Evolutionary conservation across 1,140 invertebrate species (phyloP), one percentile per base, ranked within the genome.

Genomic region (Reticulitermes speratus): DNA sequence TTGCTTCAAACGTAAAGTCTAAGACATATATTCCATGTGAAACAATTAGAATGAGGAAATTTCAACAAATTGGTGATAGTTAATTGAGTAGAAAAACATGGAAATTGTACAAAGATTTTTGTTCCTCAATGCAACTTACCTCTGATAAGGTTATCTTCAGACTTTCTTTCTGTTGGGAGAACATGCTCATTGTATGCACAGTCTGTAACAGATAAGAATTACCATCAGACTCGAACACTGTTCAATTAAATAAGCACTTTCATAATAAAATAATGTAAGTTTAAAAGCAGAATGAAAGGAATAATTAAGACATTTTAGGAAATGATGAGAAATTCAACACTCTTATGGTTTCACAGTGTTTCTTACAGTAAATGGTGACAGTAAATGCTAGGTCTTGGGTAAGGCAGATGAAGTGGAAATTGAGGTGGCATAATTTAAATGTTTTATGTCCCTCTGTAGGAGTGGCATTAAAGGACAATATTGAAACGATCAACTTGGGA

Each of bases 171-270:
- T 75, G n/a, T 75, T 75, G 65, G 65, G n/a, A 75, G 25, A 1
- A 75, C n/a, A 75, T 75, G 65, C 16, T 75, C n/a, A 30, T 30
- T 30, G 14, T 75, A 30, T 30, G 25, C 65, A 30, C 30, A 75
- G n/a, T 75, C 65, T 75, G n/a, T 75, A 75, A 75, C 65, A 75
- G 65, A 75, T 30, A 75, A 30, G n/a, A 75, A 75, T 55, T 16
- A 55, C 52, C 19, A 6, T 75, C 11, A 75, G n/a, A 30, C 6
- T 30, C n/a, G 30, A 14, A n/a, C 25, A 75, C 23, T 75, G 14
- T 25, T n/a, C 9, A 14, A 8, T 6, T 30, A 30, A 75, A 11
- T 30, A 75, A 75, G 9, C 52, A 55, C 52, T 55, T 16, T 19
- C 19, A 75, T 75, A 75, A 75, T 65, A 65, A 19, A 12, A 65